Base-by-base conservation (phyloP, 2,113 vertebrate genomes). In the Pandion haliaetus region DNA sequence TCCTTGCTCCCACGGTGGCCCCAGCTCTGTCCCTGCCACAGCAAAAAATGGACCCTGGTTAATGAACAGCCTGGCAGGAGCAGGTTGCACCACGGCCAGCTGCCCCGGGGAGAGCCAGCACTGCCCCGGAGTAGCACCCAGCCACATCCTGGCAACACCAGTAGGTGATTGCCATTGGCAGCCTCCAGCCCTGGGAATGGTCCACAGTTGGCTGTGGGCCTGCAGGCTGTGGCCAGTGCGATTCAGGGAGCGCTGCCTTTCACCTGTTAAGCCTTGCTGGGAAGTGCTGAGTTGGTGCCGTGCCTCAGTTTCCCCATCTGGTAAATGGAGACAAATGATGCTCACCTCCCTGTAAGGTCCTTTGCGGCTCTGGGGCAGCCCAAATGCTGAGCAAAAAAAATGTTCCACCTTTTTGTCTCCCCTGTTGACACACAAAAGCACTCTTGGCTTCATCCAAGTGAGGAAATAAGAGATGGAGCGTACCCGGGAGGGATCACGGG, bases 31-130 rank as follows among this genome's bases (percentile, higher is more conserved):
- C 49, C 44, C 38, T 66, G 57, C 20, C 28, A 23, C 40, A 82
- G 69, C 29, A 32, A 11, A 69, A 71, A 42, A 28, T 3, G 11
- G 70, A 8, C 9, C 8, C 20, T 72, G 62, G 82, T 94, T 95
- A 94, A 97, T 80, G 40, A 95, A 19, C 76, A 95, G 72, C 87
- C 57, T 15, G 17, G 36, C 34, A 71, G 71, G 29, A 89, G 55
- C 16, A 12, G 40, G 70, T 1, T 78, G 79, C 76, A 67, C 73
- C 32, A 5, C 9, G 49, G 47, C 70, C 25, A 16, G 54, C 16
- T 38, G 57, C 45, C 72, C 25, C 5, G 0, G 18, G 47, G n/a
- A 74, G 2, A 34, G 8, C 9, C 77, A 63, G 50, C 44, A 20
- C 31, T 8, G 17, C 50, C 50, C 24, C 2, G 0, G 21, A 50